A percentile compares a stretch with the other conserved stretches of the same genome.
phyloP scores from a whole-genome alignment of 2,113 vertebrate species.

The Tympanuchus pallidicinctus region DNA sequence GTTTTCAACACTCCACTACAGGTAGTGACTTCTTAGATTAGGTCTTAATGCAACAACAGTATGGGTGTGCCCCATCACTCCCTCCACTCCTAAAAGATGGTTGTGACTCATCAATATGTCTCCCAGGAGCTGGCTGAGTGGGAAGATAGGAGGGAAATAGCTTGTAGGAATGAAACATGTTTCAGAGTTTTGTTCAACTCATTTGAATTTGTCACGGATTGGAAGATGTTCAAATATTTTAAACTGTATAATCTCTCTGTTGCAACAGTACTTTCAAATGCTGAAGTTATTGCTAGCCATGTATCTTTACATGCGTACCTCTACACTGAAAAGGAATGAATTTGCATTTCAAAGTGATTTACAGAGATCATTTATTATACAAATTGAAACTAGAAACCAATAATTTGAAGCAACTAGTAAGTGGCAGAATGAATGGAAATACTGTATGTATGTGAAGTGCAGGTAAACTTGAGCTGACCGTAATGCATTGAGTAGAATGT shows the following conservation, averaged over 20 bases:
- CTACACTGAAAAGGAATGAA: not conserved
- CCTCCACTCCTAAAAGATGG: not conserved
- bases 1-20: not conserved
- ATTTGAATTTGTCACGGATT: not conserved
- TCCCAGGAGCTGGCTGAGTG: not conserved
- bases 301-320: not conserved
- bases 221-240: not conserved
- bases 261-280: not conserved
- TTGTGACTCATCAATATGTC: not conserved
- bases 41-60: fast-evolving
- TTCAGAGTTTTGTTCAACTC: not conserved
- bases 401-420: not conserved
- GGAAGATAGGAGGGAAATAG: not conserved
- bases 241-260: not conserved
- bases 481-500: not conserved
- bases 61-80: fast-evolving
- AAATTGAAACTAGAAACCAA: not conserved
- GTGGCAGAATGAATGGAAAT: not conserved
- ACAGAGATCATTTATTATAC: not conserved
- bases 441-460: not conserved
- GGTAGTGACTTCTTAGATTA: not conserved
- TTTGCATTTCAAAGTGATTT: slow-evolving; percentile 13
- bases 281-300: not conserved
- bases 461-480: not conserved
- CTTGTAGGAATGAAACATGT: not conserved